Evolutionary conservation across 2,888 invertebrate genomes (phyloP).

Genomic region (Pterostichus niger): DNA sequence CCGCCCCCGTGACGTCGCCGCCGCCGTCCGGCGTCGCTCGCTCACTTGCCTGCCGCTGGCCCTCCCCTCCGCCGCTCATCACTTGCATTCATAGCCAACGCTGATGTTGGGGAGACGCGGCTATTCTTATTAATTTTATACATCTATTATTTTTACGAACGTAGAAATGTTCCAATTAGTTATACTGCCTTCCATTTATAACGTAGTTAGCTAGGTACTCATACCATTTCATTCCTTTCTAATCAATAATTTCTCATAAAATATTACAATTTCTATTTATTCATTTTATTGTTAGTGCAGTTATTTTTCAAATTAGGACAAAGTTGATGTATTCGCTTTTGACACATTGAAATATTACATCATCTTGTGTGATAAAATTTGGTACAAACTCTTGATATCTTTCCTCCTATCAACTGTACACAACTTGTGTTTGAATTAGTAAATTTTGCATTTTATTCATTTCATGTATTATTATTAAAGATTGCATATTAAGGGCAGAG

Average conservation of each 20-base stretch:
- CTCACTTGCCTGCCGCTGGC: not conserved
- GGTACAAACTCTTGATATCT: no score
- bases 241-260: not conserved
- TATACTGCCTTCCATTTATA: constrained; percentile 49
- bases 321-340: no score
- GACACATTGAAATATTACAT: no score
- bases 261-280: no score
- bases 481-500: no score
- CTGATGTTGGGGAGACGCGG: not conserved
- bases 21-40: constrained; percentile 67
- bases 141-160: constrained; percentile 56
- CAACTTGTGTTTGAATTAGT: no score
- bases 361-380: no score
- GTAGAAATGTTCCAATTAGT: constrained; percentile 45
- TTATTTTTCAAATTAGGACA: no score
- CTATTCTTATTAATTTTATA: constrained; percentile 57
- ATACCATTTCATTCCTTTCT: not conserved
- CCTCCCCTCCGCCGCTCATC: constrained; percentile 11
- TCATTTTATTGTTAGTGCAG: no score
- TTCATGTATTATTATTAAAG: no score
- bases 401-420: no score
- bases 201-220: constrained; percentile 44
- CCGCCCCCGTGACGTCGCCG: constrained; percentile 14
- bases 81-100: constrained; percentile 53
- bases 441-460: no score